phyloP scores from a whole-genome alignment of 64 coral and sea anemone species.

The Porites australiensis region DNA sequence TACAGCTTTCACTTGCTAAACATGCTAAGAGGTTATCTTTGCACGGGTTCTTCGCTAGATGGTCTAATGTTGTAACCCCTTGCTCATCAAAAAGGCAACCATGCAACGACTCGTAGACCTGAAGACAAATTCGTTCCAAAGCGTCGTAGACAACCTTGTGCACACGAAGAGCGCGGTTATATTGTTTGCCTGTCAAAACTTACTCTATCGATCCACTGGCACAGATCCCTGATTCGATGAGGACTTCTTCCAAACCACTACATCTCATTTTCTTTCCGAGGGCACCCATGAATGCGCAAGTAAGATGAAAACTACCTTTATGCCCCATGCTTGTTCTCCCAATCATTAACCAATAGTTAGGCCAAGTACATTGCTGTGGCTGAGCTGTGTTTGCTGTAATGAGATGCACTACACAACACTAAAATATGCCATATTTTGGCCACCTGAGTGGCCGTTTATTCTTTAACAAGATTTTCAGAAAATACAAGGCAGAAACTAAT shows the following conservation, averaged over 20 bases:
- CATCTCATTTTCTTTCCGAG: constrained; percentile 35
- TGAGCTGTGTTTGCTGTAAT: too few relatives aligned
- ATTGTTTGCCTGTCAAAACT: constrained; percentile 5
- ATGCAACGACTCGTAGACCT: constrained; percentile 1
- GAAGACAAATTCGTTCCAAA: constrained; percentile 9
- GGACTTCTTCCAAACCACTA: constrained; percentile 52
- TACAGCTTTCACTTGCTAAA: constrained; percentile 42
- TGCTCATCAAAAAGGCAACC: constrained; percentile 18
- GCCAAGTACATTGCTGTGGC: too few relatives aligned
- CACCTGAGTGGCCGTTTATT: too few relatives aligned
- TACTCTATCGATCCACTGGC: constrained; percentile 23
- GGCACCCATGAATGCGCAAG: neutral
- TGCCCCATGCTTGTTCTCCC: too few relatives aligned
- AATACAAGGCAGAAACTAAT: too few relatives aligned
- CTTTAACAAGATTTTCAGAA: too few relatives aligned
- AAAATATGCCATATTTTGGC: too few relatives aligned
- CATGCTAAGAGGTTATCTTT: constrained; percentile 28
- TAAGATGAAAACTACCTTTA: constrained; percentile 27
- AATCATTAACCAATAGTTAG: too few relatives aligned
- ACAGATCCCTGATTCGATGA: constrained; percentile 43
- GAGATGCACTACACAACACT: too few relatives aligned
- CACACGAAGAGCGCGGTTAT: constrained; percentile 13
- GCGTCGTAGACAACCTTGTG: neutral
- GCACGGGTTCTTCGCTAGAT: constrained; percentile 28
- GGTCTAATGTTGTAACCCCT: constrained; percentile 1